phyloP scores from a whole-genome alignment of 2,888 invertebrate species.

The Spisula subtruncata region DNA sequence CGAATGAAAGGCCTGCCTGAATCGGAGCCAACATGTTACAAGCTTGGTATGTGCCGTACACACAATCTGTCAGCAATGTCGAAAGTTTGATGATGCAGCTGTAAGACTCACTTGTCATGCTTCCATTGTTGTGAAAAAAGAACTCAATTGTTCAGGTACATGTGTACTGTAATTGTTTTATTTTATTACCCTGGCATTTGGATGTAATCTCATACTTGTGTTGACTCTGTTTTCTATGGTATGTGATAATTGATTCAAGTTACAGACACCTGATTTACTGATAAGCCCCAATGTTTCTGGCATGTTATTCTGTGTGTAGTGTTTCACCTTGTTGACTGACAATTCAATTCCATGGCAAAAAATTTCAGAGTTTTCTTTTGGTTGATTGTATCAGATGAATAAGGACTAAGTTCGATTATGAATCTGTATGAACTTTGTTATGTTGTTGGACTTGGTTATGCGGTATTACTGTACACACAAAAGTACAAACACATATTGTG shows the following conservation, averaged over 20 bases:
- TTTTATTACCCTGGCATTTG: constrained; percentile 6
- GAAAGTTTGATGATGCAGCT: too few species aligned
- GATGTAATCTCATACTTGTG: constrained; percentile 25
- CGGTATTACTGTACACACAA: not conserved
- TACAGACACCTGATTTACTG: constrained; percentile 24
- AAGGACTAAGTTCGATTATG: too few species aligned
- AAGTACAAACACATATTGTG: too few species aligned
- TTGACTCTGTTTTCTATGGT: constrained; percentile 21
- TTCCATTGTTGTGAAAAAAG: too few species aligned
- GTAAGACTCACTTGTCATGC: too few species aligned
- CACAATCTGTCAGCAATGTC: too few species aligned
- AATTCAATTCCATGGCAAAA: constrained; percentile 5
- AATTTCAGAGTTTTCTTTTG: not conserved
- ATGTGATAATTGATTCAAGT: constrained; percentile 24
- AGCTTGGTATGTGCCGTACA: too few species aligned
- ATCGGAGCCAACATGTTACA: too few species aligned
- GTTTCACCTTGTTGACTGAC: not conserved
- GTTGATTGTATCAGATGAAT: not conserved
- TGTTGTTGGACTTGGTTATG: not conserved
- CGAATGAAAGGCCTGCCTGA: too few species aligned
- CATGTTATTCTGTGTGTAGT: not conserved
- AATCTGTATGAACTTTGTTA: not conserved
- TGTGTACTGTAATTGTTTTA: not conserved
- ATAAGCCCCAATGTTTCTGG: constrained; percentile 23
- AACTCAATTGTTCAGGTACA: not conserved